phyloP scores from a whole-genome alignment of 2,888 invertebrate genomes.

The Tetramorium bicarinatum region DNA sequence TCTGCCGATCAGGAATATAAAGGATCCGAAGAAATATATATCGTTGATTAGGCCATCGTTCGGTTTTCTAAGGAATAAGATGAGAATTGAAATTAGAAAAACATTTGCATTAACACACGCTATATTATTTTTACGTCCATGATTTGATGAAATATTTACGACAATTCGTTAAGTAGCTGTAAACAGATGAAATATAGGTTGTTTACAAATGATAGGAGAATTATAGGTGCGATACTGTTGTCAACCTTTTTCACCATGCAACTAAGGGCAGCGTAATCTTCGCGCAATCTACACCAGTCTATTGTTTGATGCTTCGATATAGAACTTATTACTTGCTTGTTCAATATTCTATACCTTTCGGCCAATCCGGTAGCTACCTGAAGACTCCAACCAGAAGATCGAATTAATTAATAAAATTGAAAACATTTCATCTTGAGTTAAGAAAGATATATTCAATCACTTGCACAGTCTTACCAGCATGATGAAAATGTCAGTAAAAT shows the following conservation, averaged over 20 bases:
- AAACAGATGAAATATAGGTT: conserved; percentile 92
- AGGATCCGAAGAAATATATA: conserved; percentile 87
- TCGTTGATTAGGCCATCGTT: conserved; percentile 79
- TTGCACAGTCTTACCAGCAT: conserved; percentile 88
- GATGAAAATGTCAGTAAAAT: conserved; percentile 91
- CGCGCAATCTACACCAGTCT: conserved; percentile 89
- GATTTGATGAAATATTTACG: conserved; percentile 86
- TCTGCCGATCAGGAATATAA: conserved; percentile 86
- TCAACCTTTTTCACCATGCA: conserved; percentile 89
- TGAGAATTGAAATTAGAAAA: neutral
- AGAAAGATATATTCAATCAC: neutral
- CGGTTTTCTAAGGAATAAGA: conserved; percentile 65
- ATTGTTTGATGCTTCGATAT: conserved; percentile 83
- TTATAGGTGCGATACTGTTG: conserved; percentile 88
- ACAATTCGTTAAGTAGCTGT: conserved; percentile 90
- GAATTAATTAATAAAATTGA: neutral
- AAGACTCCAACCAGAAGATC: conserved; percentile 9
- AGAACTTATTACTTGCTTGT: conserved; percentile 85
- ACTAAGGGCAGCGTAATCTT: conserved; percentile 89
- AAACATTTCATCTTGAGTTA: neutral
- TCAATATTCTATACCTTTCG: conserved; percentile 89
- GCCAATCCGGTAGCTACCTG: conserved; percentile 88
- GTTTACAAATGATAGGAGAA: conserved; percentile 90
- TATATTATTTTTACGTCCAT: neutral
- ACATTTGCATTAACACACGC: neutral